Evolutionary conservation across 2,888 invertebrate species (phyloP), one percentile per base, ranked within the genome.

Genomic region (Apodemia mormo): DNA sequence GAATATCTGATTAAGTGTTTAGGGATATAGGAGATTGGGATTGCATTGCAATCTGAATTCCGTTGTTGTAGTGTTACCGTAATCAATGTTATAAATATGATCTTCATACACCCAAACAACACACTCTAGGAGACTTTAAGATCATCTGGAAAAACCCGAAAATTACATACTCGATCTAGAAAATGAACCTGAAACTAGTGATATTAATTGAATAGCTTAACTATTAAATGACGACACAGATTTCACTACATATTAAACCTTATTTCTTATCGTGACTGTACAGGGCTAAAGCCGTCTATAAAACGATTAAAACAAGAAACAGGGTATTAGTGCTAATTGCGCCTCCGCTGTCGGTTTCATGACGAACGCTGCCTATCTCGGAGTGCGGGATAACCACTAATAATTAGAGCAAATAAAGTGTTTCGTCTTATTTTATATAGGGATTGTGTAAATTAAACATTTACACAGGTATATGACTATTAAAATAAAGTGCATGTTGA

Each of bases 281-380:
- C 61, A 64, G 71, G 68, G 68, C 66, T 56, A 61, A 67, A 61
- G 70, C 68, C 69, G 66, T 74, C 67, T 67, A 72, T 68, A 72
- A 68, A 71, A 70, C 71, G 74, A 77, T 75, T 76, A 75, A 69
- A 72, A 74, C 71, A 72, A 72, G 70, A 74, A 75, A 74, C 73
- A 68, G 71, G 70, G 72, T 75, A 77, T 75, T 74, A 77, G 71
- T 75, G 75, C 74, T 76, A 77, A 77, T 77, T 76, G 77, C 73
- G 68, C 70, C 72, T 71, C 69, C 65, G 72, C 71, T 72, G 68
- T 69, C 68, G 71, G 68, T 70, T 49, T 71, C 73, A 73, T 65
- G 67, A 71, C 67, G 67, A 68, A 37, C 58, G 12, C 58, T 30
- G 58, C 58, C 58, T 58, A 58, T 58, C 58, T 30, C 30, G 30